These are phyloP conservation scores for Opisthograptis luteolata DNA, from an alignment of 2,888 invertebrate genomes.

Conservation along the genomic window DNA sequence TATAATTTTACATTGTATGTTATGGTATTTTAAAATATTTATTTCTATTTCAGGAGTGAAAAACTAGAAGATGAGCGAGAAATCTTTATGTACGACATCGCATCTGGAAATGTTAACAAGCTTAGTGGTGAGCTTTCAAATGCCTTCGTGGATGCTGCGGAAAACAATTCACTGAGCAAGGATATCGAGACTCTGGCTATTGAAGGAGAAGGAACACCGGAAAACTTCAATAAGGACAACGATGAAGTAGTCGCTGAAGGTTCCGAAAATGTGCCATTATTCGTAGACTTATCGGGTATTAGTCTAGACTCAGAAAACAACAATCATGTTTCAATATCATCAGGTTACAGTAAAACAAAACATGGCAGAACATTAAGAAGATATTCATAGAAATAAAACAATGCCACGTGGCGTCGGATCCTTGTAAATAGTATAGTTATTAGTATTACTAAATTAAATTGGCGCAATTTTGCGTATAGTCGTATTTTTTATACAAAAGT, in stretches of 20 bases:
- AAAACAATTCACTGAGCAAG: constrained; percentile 90
- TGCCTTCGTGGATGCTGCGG: constrained; percentile 94
- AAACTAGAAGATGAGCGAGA: constrained; percentile 85
- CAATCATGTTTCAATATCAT: constrained; percentile 76
- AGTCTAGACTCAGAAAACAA: constrained; percentile 66
- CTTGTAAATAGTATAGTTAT: constrained; percentile 79
- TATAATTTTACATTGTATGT: neutral
- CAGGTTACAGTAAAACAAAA: constrained; percentile 82
- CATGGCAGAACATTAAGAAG: constrained; percentile 74
- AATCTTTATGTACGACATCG: constrained; percentile 94
- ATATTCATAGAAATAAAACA: constrained; percentile 62
- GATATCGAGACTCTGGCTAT: constrained; percentile 85
- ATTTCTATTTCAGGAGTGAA: constrained; percentile 68
- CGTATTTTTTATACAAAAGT: constrained; percentile 75
- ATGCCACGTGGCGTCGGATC: constrained; percentile 53
- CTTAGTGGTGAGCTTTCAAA: constrained; percentile 92
- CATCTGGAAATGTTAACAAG: constrained; percentile 89
- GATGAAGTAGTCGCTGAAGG: constrained; percentile 61
- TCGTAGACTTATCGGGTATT: constrained; percentile 76
- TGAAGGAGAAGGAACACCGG: constrained; percentile 77
- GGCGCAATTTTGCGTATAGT: constrained; percentile 73
- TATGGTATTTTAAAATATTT: neutral
- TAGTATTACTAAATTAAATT: constrained; percentile 81
- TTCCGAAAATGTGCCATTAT: constrained; percentile 82
- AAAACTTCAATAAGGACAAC: constrained; percentile 60